phyloP scores from a whole-genome alignment of 2,888 invertebrate species.

The Onthophagus sagittarius region DNA sequence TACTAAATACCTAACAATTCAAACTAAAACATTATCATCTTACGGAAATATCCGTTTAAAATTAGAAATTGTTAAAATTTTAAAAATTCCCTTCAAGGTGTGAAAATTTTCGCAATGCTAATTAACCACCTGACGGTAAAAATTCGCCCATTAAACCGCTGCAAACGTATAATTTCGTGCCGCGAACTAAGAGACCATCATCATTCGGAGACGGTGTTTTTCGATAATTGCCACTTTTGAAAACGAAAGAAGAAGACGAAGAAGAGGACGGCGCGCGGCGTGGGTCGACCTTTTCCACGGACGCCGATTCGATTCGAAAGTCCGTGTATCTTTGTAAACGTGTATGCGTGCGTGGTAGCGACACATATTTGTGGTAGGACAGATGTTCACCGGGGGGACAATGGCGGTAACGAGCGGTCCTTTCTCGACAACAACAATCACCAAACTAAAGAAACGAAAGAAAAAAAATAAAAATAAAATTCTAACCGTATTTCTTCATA shows the following conservation, averaged over 20 bases:
- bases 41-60: no score
- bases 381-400: conserved; percentile 41
- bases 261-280: not conserved
- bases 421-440: conserved; percentile 27
- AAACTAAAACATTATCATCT: no score
- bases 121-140: conserved; percentile 9
- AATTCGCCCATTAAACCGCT: conserved; percentile 1
- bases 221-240: conserved; percentile 1
- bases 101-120: conserved; percentile 8
- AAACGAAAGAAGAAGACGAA: not conserved
- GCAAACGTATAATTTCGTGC: conserved; percentile 5
- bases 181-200: conserved; percentile 1
- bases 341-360: not conserved
- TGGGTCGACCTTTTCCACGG: conserved; percentile 2
- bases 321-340: not conserved
- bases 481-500: no score
- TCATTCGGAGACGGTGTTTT: conserved; percentile 5
- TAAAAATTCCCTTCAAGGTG: not conserved
- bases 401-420: conserved; percentile 46
- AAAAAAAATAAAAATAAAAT: no score
- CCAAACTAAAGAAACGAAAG: not conserved
- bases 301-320: not conserved
- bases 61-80: no score
- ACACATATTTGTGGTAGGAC: conserved; percentile 35
- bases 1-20: no score